Percentiles rank a stretch among this genome's conserved stretches.
Conservation (phyloP, 1,140 invertebrate genomes). For the Pseudomyrmex dendroicus region DNA sequence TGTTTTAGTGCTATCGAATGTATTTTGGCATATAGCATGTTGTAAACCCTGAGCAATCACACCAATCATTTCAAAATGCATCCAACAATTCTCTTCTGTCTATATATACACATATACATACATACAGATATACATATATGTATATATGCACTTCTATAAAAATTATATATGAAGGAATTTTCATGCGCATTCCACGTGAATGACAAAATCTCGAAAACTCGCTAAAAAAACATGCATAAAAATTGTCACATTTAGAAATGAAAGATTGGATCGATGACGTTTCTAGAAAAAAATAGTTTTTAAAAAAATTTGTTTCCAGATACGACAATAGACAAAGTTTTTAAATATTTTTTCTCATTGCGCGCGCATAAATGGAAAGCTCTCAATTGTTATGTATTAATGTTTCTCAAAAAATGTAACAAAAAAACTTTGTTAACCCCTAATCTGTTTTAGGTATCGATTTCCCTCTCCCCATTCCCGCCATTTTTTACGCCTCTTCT, state of each 20-base stretch:
- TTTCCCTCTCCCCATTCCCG: conserved; percentile 81
- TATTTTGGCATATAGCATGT: conserved; percentile 82
- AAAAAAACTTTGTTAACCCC: conserved; percentile 74
- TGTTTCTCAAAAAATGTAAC: conserved; percentile 40
- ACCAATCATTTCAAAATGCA: conserved; percentile 74
- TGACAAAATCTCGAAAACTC: neutral
- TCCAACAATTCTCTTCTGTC: conserved; percentile 40
- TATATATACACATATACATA: neutral
- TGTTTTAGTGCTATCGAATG: conserved; percentile 80
- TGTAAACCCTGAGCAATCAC: conserved; percentile 80
- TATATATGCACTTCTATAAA: conserved; percentile 3
- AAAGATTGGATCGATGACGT: conserved; percentile 19
- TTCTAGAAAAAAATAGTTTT: neutral
- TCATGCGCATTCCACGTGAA: conserved; percentile 8
- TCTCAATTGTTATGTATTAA: neutral
- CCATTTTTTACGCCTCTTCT: conserved; percentile 80
- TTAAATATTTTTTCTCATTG: neutral
- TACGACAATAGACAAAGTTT: neutral
- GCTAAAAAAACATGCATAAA: neutral
- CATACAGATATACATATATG: too few relatives aligned
- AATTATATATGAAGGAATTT: conserved; percentile 50
- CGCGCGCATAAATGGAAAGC: conserved; percentile 37
- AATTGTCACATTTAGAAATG: conserved; percentile 29
- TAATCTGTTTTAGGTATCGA: conserved; percentile 81
- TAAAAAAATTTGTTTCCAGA: conserved; percentile 22